Conservation (phyloP, 2,797 vertebrate species). For the Discoglossus pictus region DNA sequence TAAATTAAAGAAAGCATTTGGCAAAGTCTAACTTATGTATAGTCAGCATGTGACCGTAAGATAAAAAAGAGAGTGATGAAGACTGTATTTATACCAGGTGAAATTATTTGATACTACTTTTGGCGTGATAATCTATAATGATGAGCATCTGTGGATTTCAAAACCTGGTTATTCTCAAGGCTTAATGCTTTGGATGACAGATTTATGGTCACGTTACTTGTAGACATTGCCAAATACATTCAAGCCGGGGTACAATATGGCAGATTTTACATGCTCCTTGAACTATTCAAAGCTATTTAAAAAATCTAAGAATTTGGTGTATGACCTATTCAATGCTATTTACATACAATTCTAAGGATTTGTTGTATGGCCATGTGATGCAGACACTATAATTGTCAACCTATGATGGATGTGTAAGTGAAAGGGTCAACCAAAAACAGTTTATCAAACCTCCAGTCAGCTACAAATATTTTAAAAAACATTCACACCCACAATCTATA, state of each 20-base stretch:
- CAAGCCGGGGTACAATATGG: constrained; percentile 20
- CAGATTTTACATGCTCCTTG: constrained; percentile 27
- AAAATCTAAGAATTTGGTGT: too few relatives aligned
- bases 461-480: too few relatives aligned
- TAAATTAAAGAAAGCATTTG: constrained; percentile 1
- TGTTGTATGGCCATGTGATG: too few relatives aligned
- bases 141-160: constrained; percentile 15
- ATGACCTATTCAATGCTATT: too few relatives aligned
- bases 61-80: neutral
- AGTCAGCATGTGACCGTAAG: too few relatives aligned
- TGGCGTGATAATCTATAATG: constrained; percentile 21
- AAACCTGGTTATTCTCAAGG: constrained; percentile 18
- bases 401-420: too few relatives aligned
- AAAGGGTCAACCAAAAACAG: too few relatives aligned
- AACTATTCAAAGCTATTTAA: constrained; percentile 32
- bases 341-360: too few relatives aligned
- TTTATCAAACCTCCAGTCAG: too few relatives aligned
- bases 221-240: constrained; percentile 10
- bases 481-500: too few relatives aligned
- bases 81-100: constrained; percentile 19
- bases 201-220: constrained; percentile 22
- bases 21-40: too few relatives aligned
- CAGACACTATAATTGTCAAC: too few relatives aligned
- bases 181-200: constrained; percentile 37
- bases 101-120: constrained; percentile 26